Evolutionary conservation across 1,140 invertebrate species (phyloP).

Genomic region (Camponotus vicinus): DNA sequence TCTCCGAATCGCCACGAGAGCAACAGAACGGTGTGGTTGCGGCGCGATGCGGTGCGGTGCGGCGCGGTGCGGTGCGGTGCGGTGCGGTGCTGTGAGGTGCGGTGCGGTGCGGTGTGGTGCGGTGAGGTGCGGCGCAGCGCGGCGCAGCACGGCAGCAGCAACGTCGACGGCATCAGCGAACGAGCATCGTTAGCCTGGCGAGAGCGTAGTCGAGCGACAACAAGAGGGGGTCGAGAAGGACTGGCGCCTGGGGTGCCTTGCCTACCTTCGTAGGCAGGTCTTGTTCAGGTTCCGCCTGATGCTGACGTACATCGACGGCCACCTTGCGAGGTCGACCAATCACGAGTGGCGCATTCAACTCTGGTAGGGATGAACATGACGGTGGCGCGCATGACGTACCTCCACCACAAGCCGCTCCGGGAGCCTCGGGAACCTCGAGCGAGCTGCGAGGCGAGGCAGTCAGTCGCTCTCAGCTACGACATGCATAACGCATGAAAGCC

Average conservation of each 20-base stretch:
- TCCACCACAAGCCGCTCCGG: constrained; percentile 74
- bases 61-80: background rate
- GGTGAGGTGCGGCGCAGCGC: constrained; percentile 66
- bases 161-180: constrained; percentile 65
- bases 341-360: background rate
- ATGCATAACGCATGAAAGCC: constrained; percentile 88
- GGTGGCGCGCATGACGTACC: constrained; percentile 82
- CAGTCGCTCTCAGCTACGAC: constrained; percentile 87
- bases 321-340: constrained; percentile 83
- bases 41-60: background rate
- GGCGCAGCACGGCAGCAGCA: constrained; percentile 76
- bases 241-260: constrained; percentile 75
- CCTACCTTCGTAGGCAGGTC: constrained; percentile 70
- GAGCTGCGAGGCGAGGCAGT: constrained; percentile 86
- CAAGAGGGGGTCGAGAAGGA: constrained; percentile 79
- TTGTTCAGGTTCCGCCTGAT: constrained; percentile 75
- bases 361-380: constrained; percentile 77
- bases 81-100: background rate
- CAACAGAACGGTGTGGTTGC: background rate
- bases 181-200: constrained; percentile 65
- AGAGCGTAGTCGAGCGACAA: constrained; percentile 74
- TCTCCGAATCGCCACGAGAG: constrained; percentile 15
- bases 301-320: constrained; percentile 85
- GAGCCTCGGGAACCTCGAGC: constrained; percentile 82
- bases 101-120: constrained; percentile 8